A percentile compares a stretch with the other conserved stretches of the same genome.
Conservation (phyloP, 2,888 invertebrate genomes). For the Eucriotettix oculatus region DNA sequence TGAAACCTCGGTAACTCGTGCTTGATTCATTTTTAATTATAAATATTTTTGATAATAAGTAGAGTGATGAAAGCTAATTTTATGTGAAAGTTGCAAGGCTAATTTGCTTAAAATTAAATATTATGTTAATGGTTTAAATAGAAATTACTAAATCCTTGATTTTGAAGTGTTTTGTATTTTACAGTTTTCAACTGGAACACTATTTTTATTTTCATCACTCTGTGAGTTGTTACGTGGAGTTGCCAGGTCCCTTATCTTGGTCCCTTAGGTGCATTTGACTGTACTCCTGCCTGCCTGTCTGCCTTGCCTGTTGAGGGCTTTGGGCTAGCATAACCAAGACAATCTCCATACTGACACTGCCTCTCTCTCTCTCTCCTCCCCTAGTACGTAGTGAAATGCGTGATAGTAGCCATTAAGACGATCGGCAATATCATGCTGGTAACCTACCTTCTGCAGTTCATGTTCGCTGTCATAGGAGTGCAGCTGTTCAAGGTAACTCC, state of each 20-base stretch:
- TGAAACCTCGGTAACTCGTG: not conserved
- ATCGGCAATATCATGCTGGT: constrained; percentile 99
- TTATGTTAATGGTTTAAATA: not conserved
- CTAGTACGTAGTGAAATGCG: constrained; percentile 99
- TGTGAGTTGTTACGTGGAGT: constrained; percentile 5
- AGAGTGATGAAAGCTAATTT: too few species aligned
- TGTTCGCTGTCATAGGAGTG: constrained; percentile 99
- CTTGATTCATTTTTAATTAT: not conserved
- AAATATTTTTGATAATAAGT: too few species aligned
- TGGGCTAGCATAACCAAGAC: constrained; percentile 9
- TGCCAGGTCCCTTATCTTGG: not conserved
- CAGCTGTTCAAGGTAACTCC: constrained; percentile 93
- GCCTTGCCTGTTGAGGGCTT: constrained; percentile 10
- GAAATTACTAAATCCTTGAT: not conserved
- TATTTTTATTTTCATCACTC: not conserved
- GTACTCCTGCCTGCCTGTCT: constrained; percentile 11
- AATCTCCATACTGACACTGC: constrained; percentile 10
- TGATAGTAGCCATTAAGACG: constrained; percentile 96
- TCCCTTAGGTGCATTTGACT: constrained; percentile 12
- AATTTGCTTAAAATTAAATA: too few species aligned
- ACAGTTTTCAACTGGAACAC: too few species aligned
- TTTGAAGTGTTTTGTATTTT: not conserved
- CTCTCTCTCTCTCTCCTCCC: constrained; percentile 23
- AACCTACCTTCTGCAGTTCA: constrained; percentile 98
- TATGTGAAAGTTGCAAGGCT: too few species aligned